Evolutionary conservation across 2,113 vertebrate species (phyloP), one percentile per base, ranked within the genome.

Genomic region (Sitta europaea): DNA sequence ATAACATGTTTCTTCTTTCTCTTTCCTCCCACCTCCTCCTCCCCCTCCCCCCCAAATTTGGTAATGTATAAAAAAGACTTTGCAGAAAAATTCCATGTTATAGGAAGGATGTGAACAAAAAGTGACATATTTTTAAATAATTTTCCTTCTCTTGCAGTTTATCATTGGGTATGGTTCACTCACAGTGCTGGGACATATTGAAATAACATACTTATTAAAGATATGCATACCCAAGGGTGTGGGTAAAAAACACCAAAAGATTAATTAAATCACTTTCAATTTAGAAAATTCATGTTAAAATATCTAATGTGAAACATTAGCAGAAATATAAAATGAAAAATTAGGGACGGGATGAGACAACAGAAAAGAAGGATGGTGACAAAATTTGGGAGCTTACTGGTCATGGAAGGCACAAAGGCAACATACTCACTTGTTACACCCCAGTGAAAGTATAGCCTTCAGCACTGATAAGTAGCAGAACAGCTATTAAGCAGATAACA

Each of bases 401-500:
- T n/a, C 33, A 9, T 11, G 33, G 40, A 82, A 90, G 42, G 43
- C 53, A 53, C n/a, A 91, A 92, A 83, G 45, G 31, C 58, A 91
- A 74, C 59, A 72, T 53, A 19, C 8, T 59, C 1, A 0, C 55
- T 94, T 75, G 35, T 70, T 57, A 36, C 24, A 74, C 22, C 54
- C 72, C 75, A 51, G 35, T 80, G n/a, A 36, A 79, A 81, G 6
- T 28, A 33, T n/a, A 84, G 67, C 53, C 54, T 91, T 77, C 73
- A 91, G 78, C 74, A 73, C n/a, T 33, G 24, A 18, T 36, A 18
- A 90, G 33, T 28, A 74, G 38, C 42, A 88, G 57, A 92, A 90
- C 40, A 83, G 72, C 50, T 67, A 91, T 70, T 81, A 88, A 93
- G 54, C 27, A 79, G 72, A 90, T 67, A 95, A 92, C 97, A 97